Conservation (phyloP, 1,140 invertebrate species). For the Halesus radiatus region DNA sequence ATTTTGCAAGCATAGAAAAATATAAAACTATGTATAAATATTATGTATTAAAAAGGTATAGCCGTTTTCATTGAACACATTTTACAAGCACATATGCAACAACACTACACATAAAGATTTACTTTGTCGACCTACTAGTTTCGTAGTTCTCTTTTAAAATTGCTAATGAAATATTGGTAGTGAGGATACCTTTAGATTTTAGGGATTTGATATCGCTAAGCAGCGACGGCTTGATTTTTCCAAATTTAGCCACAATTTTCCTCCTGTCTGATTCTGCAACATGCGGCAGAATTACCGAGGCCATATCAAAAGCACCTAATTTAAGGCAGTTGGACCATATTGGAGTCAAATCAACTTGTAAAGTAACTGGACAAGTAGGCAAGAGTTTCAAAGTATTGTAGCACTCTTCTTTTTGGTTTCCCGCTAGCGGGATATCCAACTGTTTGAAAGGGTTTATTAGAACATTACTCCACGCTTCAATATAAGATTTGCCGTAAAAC, state of each 20-base stretch:
- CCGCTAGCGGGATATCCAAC: slow-evolving; percentile 67
- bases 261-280: slow-evolving; percentile 32
- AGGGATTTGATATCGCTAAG: slow-evolving; percentile 50
- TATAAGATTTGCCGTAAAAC: slow-evolving; percentile 61
- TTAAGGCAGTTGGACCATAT: slow-evolving; percentile 68
- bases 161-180: slow-evolving; percentile 43
- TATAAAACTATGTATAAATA: too few species aligned
- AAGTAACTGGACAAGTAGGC: slow-evolving; percentile 65
- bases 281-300: slow-evolving; percentile 64
- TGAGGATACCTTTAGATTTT: slow-evolving; percentile 52
- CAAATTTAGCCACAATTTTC: slow-evolving; percentile 43
- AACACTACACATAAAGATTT: too few species aligned
- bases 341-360: slow-evolving; percentile 65
- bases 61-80: too few species aligned
- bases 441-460: slow-evolving; percentile 66
- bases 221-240: slow-evolving; percentile 50
- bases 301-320: slow-evolving; percentile 64
- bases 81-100: too few species aligned
- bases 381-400: slow-evolving; percentile 66
- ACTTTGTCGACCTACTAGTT: not conserved
- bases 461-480: slow-evolving; percentile 65
- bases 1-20: too few species aligned
- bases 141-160: slow-evolving; percentile 49
- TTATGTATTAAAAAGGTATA: too few species aligned
- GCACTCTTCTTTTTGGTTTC: slow-evolving; percentile 65